phyloP scores from a whole-genome alignment of 2,797 vertebrate genomes.

The Lateolabrax maculatus region DNA sequence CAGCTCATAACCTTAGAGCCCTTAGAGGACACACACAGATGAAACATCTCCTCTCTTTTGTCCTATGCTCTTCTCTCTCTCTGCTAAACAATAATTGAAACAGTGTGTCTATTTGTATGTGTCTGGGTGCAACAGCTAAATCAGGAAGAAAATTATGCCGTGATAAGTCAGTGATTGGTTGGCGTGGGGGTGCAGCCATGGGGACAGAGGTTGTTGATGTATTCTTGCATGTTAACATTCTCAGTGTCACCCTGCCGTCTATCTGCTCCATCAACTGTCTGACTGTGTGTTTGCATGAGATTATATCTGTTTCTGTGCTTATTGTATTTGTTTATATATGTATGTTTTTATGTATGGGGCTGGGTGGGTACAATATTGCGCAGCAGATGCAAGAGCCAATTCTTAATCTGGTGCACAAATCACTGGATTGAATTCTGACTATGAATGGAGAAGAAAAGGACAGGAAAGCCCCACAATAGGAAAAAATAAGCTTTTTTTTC shows the following conservation, averaged over 20 bases:
- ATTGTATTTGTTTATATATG: conserved; percentile 29
- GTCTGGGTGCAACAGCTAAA: conserved; percentile 11
- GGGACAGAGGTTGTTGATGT: conserved; percentile 64
- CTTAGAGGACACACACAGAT: conserved; percentile 18
- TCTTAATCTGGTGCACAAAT: conserved; percentile 30
- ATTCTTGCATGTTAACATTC: conserved; percentile 67
- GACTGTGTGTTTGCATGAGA: conserved; percentile 26
- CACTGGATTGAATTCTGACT: conserved; percentile 16
- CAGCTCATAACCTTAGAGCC: conserved; percentile 20
- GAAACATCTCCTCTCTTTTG: conserved; percentile 10
- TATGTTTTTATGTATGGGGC: conserved; percentile 6
- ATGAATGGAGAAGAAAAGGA: neutral
- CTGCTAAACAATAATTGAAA: neutral
- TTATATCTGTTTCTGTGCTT: conserved; percentile 19
- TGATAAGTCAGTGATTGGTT: conserved; percentile 50
- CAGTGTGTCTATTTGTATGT: conserved; percentile 19
- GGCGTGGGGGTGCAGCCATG: conserved; percentile 48
- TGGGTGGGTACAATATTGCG: conserved; percentile 1
- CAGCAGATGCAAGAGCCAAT: conserved; percentile 30
- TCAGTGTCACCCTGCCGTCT: conserved; percentile 59
- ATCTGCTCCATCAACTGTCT: conserved; percentile 60
- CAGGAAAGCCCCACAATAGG: conserved; percentile 19
- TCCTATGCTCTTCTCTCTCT: neutral
- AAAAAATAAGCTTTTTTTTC: neutral
- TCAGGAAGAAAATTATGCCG: conserved; percentile 17